These are phyloP conservation scores for Parapristionchus giblindavisi DNA, from an alignment of 2,888 invertebrate species.

Conservation along the genomic window DNA sequence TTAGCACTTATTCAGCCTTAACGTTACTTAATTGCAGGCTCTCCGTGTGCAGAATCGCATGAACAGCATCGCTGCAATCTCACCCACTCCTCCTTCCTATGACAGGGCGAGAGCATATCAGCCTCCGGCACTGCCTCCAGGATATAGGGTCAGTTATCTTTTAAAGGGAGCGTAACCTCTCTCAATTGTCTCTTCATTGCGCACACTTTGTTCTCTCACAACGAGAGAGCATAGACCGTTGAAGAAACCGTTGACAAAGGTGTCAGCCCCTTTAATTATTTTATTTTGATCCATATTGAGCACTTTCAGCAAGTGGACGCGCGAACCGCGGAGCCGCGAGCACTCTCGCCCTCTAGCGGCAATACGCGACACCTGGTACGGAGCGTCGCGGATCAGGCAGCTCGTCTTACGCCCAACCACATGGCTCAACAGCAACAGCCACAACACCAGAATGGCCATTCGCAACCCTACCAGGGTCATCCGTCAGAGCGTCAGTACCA, in stretches of 20 bases:
- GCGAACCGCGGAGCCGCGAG: slow-evolving; percentile 49
- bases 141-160: slow-evolving; percentile 56
- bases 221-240: not conserved
- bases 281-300: too few species aligned
- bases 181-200: not conserved
- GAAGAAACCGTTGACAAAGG: too few species aligned
- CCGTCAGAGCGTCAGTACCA: too few species aligned
- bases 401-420: slow-evolving; percentile 43
- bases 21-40: slow-evolving; percentile 31
- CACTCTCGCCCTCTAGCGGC: slow-evolving; percentile 56
- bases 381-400: slow-evolving; percentile 52
- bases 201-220: too few species aligned
- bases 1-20: too few species aligned
- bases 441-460: not conserved
- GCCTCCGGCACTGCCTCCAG: slow-evolving; percentile 66
- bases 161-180: too few species aligned
- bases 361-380: slow-evolving; percentile 60
- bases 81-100: slow-evolving; percentile 66
- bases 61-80: slow-evolving; percentile 51
- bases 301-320: slow-evolving; percentile 27
- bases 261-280: too few species aligned
- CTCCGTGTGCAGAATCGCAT: slow-evolving; percentile 49
- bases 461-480: slow-evolving; percentile 42
- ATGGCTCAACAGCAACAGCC: slow-evolving; percentile 32
- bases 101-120: slow-evolving; percentile 63